phyloP scores from a whole-genome alignment of 1,140 invertebrate genomes.

The Prorops nasuta region DNA sequence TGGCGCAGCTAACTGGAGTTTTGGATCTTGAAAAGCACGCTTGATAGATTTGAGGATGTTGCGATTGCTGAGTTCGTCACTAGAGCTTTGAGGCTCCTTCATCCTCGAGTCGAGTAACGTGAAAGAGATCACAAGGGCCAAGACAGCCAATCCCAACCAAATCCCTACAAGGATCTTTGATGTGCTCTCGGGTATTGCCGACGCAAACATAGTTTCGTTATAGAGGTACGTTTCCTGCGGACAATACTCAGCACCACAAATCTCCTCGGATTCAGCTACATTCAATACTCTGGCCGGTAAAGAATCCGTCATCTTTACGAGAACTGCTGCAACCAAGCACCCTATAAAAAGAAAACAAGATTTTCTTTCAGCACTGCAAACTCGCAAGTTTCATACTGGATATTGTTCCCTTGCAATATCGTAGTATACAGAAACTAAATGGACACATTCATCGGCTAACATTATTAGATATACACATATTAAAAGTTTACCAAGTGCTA shows the following conservation, averaged over 20 bases:
- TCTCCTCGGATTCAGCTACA: conserved; percentile 34
- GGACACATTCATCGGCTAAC: too few relatives aligned
- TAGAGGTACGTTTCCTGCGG: conserved; percentile 39
- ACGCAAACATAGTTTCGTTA: conserved; percentile 41
- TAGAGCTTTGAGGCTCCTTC: conserved; percentile 45
- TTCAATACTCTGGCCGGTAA: conserved; percentile 9
- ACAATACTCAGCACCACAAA: conserved; percentile 45
- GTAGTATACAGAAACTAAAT: too few relatives aligned
- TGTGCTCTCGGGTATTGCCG: conserved; percentile 48
- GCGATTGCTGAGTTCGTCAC: conserved; percentile 30
- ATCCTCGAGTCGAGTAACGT: conserved; percentile 56
- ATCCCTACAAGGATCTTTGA: conserved; percentile 54
- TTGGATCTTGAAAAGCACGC: conserved; percentile 53
- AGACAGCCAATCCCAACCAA: conserved; percentile 58
- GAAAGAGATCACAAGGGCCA: conserved; percentile 57
- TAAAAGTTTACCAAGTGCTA: conserved; percentile 36
- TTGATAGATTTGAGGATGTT: conserved; percentile 43
- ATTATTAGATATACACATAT: background rate
- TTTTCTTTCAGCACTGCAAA: too few relatives aligned
- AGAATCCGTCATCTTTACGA: conserved; percentile 38
- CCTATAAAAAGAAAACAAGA: conserved; percentile 22
- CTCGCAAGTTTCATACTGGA: too few relatives aligned
- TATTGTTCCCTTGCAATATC: too few relatives aligned
- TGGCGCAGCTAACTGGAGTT: conserved; percentile 63
- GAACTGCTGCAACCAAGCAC: conserved; percentile 40